Evolutionary conservation across 2,888 invertebrate species (phyloP).

Genomic region (Phengaris arion): DNA sequence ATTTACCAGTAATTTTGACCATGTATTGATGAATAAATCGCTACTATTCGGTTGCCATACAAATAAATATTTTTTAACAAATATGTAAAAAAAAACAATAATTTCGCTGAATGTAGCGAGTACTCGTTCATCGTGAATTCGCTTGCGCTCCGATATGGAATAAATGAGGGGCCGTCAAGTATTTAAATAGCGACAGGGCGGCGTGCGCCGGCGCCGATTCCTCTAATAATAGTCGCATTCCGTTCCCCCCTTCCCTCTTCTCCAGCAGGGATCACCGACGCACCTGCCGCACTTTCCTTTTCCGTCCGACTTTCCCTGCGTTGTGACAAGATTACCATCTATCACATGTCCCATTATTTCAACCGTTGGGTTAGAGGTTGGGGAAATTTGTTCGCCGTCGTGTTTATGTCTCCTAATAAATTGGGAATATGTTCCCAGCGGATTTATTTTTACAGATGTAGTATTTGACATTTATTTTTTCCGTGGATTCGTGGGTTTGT

Average conservation of each 20-base stretch:
- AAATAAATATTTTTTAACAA: no score
- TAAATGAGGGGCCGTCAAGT: slow-evolving; percentile 40
- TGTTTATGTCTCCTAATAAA: neutral
- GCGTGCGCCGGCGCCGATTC: slow-evolving; percentile 66
- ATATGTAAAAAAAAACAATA: neutral
- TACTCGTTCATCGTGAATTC: neutral
- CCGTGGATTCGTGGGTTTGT: no score
- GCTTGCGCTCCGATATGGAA: slow-evolving; percentile 36
- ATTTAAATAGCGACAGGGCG: slow-evolving; percentile 45
- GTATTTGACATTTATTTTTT: neutral
- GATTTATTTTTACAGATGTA: neutral
- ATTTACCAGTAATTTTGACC: no score
- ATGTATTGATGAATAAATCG: no score
- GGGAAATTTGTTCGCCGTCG: neutral
- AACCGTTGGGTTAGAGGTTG: slow-evolving; percentile 40
- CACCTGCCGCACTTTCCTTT: slow-evolving; percentile 74
- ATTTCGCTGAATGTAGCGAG: neutral
- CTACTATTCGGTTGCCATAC: no score
- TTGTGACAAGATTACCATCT: slow-evolving; percentile 41
- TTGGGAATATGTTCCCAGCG: neutral
- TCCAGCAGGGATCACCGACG: slow-evolving; percentile 53
- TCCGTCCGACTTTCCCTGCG: slow-evolving; percentile 60
- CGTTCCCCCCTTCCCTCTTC: slow-evolving; percentile 47
- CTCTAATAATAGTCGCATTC: slow-evolving; percentile 75
- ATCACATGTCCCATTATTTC: slow-evolving; percentile 42